Evolutionary conservation across 2,113 vertebrate genomes (phyloP), one percentile per base, ranked within the genome.

Genomic region (Chaetops frenatus): DNA sequence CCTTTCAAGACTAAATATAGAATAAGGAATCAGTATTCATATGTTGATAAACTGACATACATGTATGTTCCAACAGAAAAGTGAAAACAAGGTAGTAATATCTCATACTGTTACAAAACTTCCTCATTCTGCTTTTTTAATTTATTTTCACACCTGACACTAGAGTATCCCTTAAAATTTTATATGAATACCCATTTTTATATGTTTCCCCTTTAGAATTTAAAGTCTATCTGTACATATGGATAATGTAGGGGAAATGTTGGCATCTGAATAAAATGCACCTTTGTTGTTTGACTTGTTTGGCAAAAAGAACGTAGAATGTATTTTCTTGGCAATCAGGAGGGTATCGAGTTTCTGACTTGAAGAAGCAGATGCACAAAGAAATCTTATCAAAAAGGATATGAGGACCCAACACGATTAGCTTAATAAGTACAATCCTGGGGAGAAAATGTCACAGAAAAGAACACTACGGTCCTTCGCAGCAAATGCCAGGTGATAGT

Each of bases 261-360:
- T 87, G 51, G 15, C 31, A 48, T 35, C 33, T 73, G 65, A 78
- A 29, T 79, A 81, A 66, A 96, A 83, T 50, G 7, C 2, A 51
- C 15, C 3, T 56, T 54, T 89, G 14, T 51, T 84, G 18, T 69
- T 78, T 70, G 24, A 74, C 66, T 27, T 81, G 11, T 51, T 89
- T 85, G 48, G 61, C 51, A 67, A 65, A 84, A 81, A 86, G 45
- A 76, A 40, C 0, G 0, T 33, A 42, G 8, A 67, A 71, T 0
- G 0, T 51, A 44, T 81, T 86, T 95, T 71, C 35, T 65, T 91
- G 48, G 33, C 60, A 87, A 51, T 60, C 38, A 61, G 17, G 13
- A 48, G 2, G 6, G 5, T 58, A 21, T 70, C 18, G 7, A 74
- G 11, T 60, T 81, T 86, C 36, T 89, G 73, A 22, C 36, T 81